Evolutionary conservation across 2,113 vertebrate species (phyloP), one percentile per base, ranked within the genome.

Genomic region (Pitta sordida): DNA sequence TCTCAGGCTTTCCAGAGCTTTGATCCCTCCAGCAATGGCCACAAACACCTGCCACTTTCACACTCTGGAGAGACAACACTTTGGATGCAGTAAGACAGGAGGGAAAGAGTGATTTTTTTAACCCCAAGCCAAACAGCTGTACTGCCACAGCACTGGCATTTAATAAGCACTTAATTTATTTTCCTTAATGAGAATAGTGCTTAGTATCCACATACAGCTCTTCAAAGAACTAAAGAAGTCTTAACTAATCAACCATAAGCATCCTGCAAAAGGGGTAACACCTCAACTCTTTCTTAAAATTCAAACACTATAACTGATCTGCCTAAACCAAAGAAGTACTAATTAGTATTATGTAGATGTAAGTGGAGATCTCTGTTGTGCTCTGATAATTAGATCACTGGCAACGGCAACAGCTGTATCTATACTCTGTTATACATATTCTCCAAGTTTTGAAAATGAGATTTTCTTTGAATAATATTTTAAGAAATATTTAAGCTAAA

Each of bases 1-100:
- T 34, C 41, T 73, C 62, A 78, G 37, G 11, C 15, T 58, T 93
- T 87, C 6, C 83, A 67, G 91, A 99, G 98, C 97, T 19, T 91
- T 27, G 41, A 98, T 98, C 39, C 97, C 97, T 53, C 97, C 98
- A 3, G 98, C 98, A 6, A 98, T 98, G 79, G 98, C 98, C 30
- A 98, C 97, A n/a, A 98, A 97, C 13, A 97, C 98, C 34, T 90
- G 58, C 98, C 97, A 7, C 98, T 98, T 83, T 76, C 92, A 92
- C n/a, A 51, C 91, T 98, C 98, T 68, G 98, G 73, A 83, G 98
- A 97, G 23, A 98, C 98, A 3, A 97, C 90, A 6, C 97, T 98
- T 62, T 96, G 97, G 1, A 97, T 98, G 20, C 30, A 84, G 34
- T 26, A 29, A 62, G 37, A 44, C 13, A 19, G 21, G 14, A 77